Evolutionary conservation across 2,797 vertebrate species (phyloP).

Genomic region (Stomatorhinus walkeri): DNA sequence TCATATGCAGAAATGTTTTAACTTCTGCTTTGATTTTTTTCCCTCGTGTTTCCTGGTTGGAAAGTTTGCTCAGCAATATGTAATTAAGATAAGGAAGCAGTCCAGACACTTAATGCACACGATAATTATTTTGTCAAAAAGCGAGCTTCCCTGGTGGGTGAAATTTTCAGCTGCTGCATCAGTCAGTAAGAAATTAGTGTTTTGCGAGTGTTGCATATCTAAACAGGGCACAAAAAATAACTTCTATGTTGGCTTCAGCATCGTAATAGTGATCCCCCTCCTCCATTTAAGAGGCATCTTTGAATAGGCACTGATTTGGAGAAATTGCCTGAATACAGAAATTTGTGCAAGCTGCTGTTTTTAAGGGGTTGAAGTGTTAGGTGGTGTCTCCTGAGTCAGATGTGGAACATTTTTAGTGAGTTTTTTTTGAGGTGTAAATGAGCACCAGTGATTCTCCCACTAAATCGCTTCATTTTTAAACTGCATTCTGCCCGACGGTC

Average conservation of each 20-base stretch:
- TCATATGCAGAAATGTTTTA: neutral
- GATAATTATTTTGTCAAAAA: constrained; percentile 4
- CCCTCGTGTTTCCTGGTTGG: neutral
- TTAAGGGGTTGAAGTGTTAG: neutral
- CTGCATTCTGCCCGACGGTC: neutral
- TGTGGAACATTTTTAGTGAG: neutral
- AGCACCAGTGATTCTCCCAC: neutral
- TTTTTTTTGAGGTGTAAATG: neutral
- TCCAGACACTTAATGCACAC: neutral
- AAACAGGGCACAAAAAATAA: neutral
- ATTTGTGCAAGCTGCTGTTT: neutral
- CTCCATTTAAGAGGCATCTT: neutral
- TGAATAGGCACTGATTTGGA: neutral
- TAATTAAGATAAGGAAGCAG: neutral
- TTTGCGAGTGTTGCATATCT: constrained; percentile 1
- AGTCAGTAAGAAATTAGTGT: neutral
- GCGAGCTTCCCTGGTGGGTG: neutral
- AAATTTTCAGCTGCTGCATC: neutral
- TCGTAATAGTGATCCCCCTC: neutral
- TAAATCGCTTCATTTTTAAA: neutral
- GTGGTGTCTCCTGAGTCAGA: neutral
- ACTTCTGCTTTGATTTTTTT: neutral
- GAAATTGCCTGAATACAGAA: neutral
- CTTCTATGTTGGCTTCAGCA: neutral
- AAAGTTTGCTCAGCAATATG: neutral